phyloP scores from a whole-genome alignment of 1,140 invertebrate genomes.

The Palaemon carinicauda region DNA sequence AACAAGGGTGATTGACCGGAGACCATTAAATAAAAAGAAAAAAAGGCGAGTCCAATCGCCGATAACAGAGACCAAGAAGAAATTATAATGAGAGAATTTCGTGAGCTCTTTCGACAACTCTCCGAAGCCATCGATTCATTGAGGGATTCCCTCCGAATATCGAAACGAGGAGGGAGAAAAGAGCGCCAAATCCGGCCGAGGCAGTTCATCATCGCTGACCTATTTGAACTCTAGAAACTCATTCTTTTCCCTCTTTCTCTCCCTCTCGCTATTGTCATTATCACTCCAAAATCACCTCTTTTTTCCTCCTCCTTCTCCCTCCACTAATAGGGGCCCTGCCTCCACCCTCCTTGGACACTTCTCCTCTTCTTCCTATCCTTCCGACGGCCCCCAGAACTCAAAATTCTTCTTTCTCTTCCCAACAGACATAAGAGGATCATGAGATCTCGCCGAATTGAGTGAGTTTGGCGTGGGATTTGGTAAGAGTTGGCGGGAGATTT shows the following conservation, averaged over 20 bases:
- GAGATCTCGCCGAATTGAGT: not conserved
- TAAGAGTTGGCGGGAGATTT: not conserved
- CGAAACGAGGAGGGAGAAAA: too few relatives aligned
- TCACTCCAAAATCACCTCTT: not conserved
- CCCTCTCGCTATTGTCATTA: not conserved
- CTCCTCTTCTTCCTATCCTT: not conserved
- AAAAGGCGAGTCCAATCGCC: not conserved
- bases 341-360: not conserved
- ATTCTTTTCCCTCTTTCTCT: not conserved
- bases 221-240: not conserved
- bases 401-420: not conserved
- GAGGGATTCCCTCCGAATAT: too few relatives aligned
- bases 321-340: not conserved
- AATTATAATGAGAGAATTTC: too few relatives aligned
- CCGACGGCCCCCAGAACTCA: not conserved
- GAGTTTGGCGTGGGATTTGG: not conserved
- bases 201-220: too few relatives aligned
- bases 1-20: too few relatives aligned
- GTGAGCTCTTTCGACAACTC: too few relatives aligned
- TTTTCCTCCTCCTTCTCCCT: not conserved
- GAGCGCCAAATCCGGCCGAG: too few relatives aligned
- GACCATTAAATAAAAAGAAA: not conserved
- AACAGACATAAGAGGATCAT: slow-evolving; percentile 1
- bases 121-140: too few relatives aligned
- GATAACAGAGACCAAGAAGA: too few relatives aligned